Evolutionary conservation across 2,113 vertebrate species (phyloP), one percentile per base, ranked within the genome.

Genomic region (Psilopsiagon aurifrons): DNA sequence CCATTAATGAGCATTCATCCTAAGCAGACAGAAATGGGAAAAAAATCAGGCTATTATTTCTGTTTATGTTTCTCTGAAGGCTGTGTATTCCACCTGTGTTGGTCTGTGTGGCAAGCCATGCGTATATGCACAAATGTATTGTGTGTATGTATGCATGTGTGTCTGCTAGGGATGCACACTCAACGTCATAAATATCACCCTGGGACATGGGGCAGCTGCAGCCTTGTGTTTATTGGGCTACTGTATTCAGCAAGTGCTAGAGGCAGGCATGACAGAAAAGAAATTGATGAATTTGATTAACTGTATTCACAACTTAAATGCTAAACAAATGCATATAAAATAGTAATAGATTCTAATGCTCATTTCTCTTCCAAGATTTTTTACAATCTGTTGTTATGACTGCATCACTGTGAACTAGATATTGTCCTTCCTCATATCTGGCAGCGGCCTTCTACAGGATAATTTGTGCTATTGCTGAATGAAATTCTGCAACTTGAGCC

Each of bases 401-500:
- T 54, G 63, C 28, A 43, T 86, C 79, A 59, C 52, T 49, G 39
- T 83, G 22, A 41, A 49, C 10, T 79, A 19, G 24, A 27, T 70
- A 59, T 47, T 80, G 79, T 86, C 51, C 80, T 80, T 92, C 41
- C 68, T 59, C n/a, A 6, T 91, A 71, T 68, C 66, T 85, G 74
- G 35, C 80, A 2, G 0, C 66, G 74, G 62, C 70, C 47, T 95
- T 91, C 89, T 95, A 83, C 37, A 94, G 62, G 39, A 44, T 78
- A 87, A 86, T 94, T 78, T 89, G 73, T 94, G 62, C 54, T 84
- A 79, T 55, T 86, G 66, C 24, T 76, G 37, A 82, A 71, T 44
- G 39, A 94, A 87, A 85, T 94, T 89, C 91, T 83, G 70, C 33
- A 84, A 88, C 74, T 76, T 95, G 77, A 95, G 89, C 66, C 49